Evolutionary conservation across 2,113 vertebrate genomes (phyloP).

Genomic region (Ammodytes marinus): DNA sequence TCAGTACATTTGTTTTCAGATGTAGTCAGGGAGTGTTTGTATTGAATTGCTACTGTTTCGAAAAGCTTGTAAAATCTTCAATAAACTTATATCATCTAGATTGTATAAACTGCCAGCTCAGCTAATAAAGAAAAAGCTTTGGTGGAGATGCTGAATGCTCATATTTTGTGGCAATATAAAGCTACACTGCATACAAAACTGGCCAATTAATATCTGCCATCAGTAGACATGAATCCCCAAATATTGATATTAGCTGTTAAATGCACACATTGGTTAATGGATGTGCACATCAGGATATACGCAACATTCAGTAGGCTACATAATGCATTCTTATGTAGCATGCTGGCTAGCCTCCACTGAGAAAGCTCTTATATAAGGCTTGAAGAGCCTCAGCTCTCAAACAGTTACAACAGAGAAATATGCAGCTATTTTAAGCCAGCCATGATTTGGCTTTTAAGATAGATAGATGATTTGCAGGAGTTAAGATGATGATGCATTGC

Average conservation of each 20-base stretch:
- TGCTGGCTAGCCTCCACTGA: constrained; percentile 31
- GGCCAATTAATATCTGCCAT: background rate
- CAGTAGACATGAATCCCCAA: background rate
- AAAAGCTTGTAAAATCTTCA: too few relatives aligned
- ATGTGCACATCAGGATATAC: background rate
- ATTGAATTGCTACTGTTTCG: too few relatives aligned
- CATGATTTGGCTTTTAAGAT: constrained; percentile 43
- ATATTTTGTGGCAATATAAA: background rate
- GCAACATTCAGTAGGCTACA: background rate
- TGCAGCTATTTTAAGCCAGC: constrained; percentile 60
- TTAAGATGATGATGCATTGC: background rate
- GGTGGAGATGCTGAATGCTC: background rate
- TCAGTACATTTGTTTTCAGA: too few relatives aligned
- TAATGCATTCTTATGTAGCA: constrained; percentile 29
- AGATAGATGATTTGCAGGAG: constrained; percentile 13
- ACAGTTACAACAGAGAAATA: constrained; percentile 34
- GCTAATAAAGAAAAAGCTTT: too few relatives aligned
- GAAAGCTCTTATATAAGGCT: constrained; percentile 62
- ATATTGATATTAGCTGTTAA: background rate
- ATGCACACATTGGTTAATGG: background rate
- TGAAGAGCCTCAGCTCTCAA: constrained; percentile 47
- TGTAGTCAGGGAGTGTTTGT: too few relatives aligned
- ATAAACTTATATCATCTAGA: too few relatives aligned
- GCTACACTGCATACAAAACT: background rate
- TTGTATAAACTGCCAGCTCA: too few relatives aligned